A percentile compares a stretch with the other conserved stretches of the same genome.
Conservation (phyloP, 2,113 vertebrate species). For the Lepisosteus osseus region DNA sequence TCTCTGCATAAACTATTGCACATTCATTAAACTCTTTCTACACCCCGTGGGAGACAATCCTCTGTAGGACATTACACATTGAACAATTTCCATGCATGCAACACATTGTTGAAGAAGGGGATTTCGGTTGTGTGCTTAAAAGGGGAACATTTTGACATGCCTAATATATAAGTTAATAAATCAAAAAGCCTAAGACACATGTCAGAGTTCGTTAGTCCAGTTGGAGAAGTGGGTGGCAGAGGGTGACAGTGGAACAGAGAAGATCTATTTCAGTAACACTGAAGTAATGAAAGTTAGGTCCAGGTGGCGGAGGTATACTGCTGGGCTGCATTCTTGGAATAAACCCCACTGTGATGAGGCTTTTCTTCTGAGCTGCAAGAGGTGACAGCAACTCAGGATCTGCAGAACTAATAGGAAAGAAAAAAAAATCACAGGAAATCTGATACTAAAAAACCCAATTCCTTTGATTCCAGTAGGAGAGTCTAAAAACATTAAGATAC, state of each 20-base stretch:
- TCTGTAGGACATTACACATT: conserved; percentile 5
- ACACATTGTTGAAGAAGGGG: neutral
- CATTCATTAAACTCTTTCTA: neutral
- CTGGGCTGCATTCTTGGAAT: neutral
- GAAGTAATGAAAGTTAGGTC: conserved; percentile 7
- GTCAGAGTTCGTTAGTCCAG: conserved; percentile 18
- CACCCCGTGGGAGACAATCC: neutral
- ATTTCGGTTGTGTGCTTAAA: neutral
- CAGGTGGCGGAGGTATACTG: conserved; percentile 12
- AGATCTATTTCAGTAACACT: conserved; percentile 12
- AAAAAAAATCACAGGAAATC: neutral
- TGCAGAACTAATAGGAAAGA: conserved; percentile 6
- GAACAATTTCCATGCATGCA: neutral
- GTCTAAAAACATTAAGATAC: neutral
- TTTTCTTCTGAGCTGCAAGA: conserved; percentile 9
- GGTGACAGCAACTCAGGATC: conserved; percentile 2
- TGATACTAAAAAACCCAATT: neutral
- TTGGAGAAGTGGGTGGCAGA: neutral
- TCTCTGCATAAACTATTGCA: too few species aligned
- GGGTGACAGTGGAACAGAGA: conserved; percentile 10
- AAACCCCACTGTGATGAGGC: conserved; percentile 17
- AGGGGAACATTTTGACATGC: neutral
- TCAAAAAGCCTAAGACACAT: conserved; percentile 22
- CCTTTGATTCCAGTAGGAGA: neutral
- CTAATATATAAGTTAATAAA: conserved; percentile 19